Evolutionary conservation across 2,797 vertebrate genomes (phyloP).

Genomic region (Lepus townsendii): DNA sequence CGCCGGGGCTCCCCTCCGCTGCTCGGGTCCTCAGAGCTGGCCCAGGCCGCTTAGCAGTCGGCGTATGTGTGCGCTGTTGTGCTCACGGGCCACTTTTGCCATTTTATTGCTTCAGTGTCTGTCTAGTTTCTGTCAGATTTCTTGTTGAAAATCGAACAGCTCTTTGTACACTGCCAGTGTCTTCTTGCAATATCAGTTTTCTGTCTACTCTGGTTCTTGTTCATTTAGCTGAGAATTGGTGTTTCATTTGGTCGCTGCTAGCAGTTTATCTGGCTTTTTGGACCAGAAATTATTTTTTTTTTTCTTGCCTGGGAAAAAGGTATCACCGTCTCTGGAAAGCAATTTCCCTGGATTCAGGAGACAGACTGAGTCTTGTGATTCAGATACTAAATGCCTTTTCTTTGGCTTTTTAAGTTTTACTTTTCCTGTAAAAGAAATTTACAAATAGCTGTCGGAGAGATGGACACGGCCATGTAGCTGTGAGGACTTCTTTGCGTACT

Average conservation of each 20-base stretch:
- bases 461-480: background rate
- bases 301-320: conserved; percentile 18
- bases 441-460: conserved; percentile 32
- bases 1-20: background rate
- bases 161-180: conserved; percentile 9
- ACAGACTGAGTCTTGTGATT: conserved; percentile 62
- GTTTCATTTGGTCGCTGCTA: conserved; percentile 60
- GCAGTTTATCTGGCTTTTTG: conserved; percentile 41
- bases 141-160: conserved; percentile 26
- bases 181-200: conserved; percentile 26
- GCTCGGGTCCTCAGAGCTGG: background rate
- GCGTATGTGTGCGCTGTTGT: background rate
- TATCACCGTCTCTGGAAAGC: conserved; percentile 49
- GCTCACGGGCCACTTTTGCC: background rate
- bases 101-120: conserved; percentile 48
- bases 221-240: conserved; percentile 62
- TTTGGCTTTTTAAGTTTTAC: conserved; percentile 53
- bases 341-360: conserved; percentile 54
- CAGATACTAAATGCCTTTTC: conserved; percentile 26
- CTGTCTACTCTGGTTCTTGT: conserved; percentile 29
- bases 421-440: conserved; percentile 60
- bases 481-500: conserved; percentile 41
- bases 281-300: conserved; percentile 53
- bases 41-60: background rate
- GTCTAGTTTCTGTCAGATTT: conserved; percentile 29